Percentiles rank a stretch among this genome's conserved stretches.
Conservation (phyloP, 2,113 vertebrate genomes). For the Alouatta palliata region DNA sequence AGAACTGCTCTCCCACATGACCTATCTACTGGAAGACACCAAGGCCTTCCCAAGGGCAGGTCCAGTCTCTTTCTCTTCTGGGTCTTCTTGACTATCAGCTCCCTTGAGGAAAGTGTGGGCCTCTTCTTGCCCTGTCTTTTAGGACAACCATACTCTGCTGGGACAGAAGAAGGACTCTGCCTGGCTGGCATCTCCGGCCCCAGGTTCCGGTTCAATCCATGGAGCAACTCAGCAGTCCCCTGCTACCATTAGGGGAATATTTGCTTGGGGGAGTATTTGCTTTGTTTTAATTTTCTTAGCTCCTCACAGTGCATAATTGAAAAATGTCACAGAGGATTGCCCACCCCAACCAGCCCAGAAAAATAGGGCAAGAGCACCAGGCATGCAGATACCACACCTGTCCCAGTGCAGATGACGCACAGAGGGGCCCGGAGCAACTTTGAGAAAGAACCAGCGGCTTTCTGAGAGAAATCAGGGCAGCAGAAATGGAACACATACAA, state of each 20-base stretch:
- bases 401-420: not conserved
- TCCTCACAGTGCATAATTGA: not conserved
- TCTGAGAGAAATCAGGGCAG: conserved; percentile 44
- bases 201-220: not conserved
- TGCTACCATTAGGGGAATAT: not conserved
- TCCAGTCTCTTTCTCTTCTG: not conserved
- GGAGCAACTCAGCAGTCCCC: not conserved
- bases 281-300: conserved; percentile 34
- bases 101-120: not conserved
- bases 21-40: not conserved
- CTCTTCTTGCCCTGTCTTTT: not conserved
- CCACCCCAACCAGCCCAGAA: not conserved
- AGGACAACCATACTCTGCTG: not conserved
- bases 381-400: not conserved
- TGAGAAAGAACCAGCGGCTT: not conserved
- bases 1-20: not conserved
- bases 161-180: not conserved
- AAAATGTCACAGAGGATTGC: conserved; percentile 8
- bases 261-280: not conserved
- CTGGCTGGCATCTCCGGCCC: not conserved
- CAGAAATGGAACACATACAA: conserved; percentile 51
- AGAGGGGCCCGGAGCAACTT: not conserved
- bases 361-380: not conserved
- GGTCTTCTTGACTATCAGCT: not conserved
- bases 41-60: not conserved